These are phyloP conservation scores for Porites cylindrica DNA, from an alignment of 92 coral and sea anemone genomes.

Conservation along the genomic window DNA sequence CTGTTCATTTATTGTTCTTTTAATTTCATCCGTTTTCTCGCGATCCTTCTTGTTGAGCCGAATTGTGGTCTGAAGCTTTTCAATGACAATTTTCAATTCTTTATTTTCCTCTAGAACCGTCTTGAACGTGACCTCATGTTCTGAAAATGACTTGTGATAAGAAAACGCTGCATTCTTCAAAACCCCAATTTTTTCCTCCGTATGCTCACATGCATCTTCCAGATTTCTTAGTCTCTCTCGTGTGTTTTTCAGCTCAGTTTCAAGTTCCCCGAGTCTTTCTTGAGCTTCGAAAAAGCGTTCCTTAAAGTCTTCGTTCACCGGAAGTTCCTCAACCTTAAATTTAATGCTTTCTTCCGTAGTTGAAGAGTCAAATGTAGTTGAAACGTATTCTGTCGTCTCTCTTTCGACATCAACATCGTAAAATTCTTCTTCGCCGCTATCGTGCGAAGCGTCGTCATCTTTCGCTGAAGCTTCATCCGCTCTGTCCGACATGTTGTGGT, in stretches of 20 bases:
- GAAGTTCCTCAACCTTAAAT: slow-evolving; percentile 34
- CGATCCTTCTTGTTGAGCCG: slow-evolving; percentile 58
- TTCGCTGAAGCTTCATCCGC: not conserved
- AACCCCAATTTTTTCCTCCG: slow-evolving; percentile 77
- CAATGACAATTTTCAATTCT: slow-evolving; percentile 54
- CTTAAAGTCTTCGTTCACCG: slow-evolving; percentile 56
- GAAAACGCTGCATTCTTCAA: slow-evolving; percentile 75
- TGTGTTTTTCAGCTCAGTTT: slow-evolving; percentile 76
- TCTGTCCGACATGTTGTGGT: slow-evolving; percentile 34
- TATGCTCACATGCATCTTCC: slow-evolving; percentile 77
- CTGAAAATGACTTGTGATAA: slow-evolving; percentile 64
- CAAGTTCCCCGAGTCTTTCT: slow-evolving; percentile 73
- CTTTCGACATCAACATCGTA: slow-evolving; percentile 24
- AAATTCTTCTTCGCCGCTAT: not conserved
- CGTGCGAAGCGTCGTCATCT: slow-evolving; percentile 21
- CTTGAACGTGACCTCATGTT: slow-evolving; percentile 64
- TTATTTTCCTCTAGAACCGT: slow-evolving; percentile 72
- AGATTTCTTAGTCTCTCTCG: slow-evolving; percentile 73
- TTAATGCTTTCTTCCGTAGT: slow-evolving; percentile 44
- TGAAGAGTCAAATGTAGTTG: not conserved
- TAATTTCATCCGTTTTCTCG: slow-evolving; percentile 64
- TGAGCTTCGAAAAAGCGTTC: slow-evolving; percentile 77
- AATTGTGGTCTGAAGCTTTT: slow-evolving; percentile 54
- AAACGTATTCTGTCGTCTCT: slow-evolving; percentile 35
- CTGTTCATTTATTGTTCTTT: slow-evolving; percentile 40